phyloP scores from a whole-genome alignment of 2,113 vertebrate species.

The Phrynosoma blainvillii region DNA sequence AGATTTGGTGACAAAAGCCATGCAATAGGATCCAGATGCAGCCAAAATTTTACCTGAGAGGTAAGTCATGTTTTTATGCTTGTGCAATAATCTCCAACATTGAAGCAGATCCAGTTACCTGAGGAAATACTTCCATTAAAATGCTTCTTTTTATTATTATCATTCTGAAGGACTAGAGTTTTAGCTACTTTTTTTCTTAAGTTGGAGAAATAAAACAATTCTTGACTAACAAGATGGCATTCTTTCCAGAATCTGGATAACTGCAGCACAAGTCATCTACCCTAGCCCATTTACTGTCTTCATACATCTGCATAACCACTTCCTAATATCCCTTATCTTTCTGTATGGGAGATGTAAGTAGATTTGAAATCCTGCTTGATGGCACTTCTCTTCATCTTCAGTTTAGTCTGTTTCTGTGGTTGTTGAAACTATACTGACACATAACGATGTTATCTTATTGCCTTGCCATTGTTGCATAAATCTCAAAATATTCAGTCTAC shows the following conservation, averaged over 20 bases:
- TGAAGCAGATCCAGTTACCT: neutral
- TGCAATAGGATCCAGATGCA: no score
- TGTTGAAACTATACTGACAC: neutral
- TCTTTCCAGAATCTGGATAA: neutral
- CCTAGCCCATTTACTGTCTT: neutral
- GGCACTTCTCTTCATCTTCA: neutral
- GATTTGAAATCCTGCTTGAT: neutral
- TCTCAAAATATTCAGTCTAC: neutral
- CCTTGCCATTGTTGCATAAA: conserved; percentile 2
- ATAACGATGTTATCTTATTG: neutral
- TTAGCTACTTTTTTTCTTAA: neutral
- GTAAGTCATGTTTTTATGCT: no score
- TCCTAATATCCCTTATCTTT: neutral
- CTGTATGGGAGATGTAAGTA: neutral
- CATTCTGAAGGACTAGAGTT: neutral
- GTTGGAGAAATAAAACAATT: neutral
- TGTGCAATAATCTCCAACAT: no score
- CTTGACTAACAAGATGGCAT: neutral
- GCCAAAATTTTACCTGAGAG: no score
- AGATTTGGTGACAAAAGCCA: no score
- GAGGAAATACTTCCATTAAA: neutral
- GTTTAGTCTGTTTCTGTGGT: neutral
- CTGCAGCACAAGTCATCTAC: neutral
- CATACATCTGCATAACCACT: neutral
- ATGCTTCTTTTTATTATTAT: no score